Evolutionary conservation across 2,888 invertebrate species (phyloP), one percentile per base, ranked within the genome.

Genomic region (Troglohyphantes excavatus): DNA sequence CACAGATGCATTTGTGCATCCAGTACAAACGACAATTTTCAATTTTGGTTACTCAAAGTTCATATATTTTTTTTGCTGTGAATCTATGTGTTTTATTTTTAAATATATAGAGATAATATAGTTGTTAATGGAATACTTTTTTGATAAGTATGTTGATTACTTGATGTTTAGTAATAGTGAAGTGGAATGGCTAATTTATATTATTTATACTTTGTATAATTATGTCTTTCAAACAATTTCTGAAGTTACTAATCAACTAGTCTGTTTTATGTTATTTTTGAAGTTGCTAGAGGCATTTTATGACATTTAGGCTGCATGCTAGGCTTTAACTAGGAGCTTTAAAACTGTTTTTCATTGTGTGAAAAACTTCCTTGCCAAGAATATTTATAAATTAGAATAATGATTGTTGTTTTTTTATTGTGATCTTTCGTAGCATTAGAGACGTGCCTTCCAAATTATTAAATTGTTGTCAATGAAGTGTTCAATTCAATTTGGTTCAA

Each of bases 161-260:
- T n/a, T n/a, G n/a, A n/a, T n/a, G n/a, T n/a, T n/a, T n/a, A n/a
- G n/a, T n/a, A n/a, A n/a, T n/a, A n/a, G n/a, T n/a, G n/a, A n/a
- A n/a, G n/a, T n/a, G 21, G n/a, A 17, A 59, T 59, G 6, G 59
- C 59, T 59, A 21, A 59, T 59, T 33, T 33, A 33, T 6, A 33
- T 9, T n/a, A n/a, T n/a, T n/a, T 33, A 33, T 33, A 33, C 33
- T 9, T 33, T 33, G 33, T 33, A 3, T 33, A 9, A 33, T 6
- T 33, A 33, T 33, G 68, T 39, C 68, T 70, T 70, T 70, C 68
- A 21, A 19, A 39, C n/a, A 33, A 11, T 33, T 70, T 70, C n/a
- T 68, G 39, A 19, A 7, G 68, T 33, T 39, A 29, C n/a, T 33
- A 39, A 23, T 65, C 0, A 65, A 21, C 68, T 70, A 70, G 68